phyloP scores from a whole-genome alignment of 2,888 invertebrate species.

The Biston stratarius region DNA sequence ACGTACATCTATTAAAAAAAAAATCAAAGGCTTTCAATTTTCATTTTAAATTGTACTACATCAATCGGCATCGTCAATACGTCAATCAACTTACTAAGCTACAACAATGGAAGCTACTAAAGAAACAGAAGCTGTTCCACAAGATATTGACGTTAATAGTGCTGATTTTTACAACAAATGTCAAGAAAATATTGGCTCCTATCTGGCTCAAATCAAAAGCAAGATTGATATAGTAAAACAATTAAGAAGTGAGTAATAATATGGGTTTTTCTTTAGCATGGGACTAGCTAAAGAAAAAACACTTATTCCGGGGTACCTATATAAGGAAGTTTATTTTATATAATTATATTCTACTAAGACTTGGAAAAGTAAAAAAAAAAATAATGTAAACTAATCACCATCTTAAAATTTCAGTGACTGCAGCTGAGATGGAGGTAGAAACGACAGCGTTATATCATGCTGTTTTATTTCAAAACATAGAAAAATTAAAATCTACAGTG shows the following conservation, averaged over 20 bases:
- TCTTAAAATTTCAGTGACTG: slow-evolving; percentile 57
- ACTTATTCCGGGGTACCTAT: too few species aligned
- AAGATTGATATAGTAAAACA: slow-evolving; percentile 57
- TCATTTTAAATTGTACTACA: too few species aligned
- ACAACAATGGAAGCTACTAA: slow-evolving; percentile 28
- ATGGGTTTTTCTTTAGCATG: too few species aligned
- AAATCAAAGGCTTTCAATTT: too few species aligned
- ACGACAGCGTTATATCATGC: slow-evolving; percentile 68
- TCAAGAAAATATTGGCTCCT: slow-evolving; percentile 61
- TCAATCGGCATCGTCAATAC: too few species aligned
- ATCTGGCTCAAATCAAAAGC: slow-evolving; percentile 64
- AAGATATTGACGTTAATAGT: slow-evolving; percentile 59
- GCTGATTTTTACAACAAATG: slow-evolving; percentile 61
- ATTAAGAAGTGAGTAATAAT: slow-evolving; percentile 65
- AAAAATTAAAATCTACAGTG: slow-evolving; percentile 46
- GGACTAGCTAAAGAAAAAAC: too few species aligned
- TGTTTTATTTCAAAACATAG: slow-evolving; percentile 62
- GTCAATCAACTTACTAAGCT: too few species aligned
- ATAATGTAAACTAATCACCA: neutral
- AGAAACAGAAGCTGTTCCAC: slow-evolving; percentile 6
- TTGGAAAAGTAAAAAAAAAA: too few species aligned
- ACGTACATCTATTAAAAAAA: too few species aligned
- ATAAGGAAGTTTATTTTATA: too few species aligned
- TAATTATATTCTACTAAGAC: too few species aligned
- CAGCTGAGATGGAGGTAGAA: slow-evolving; percentile 71